Conservation (phyloP, 2,113 vertebrate genomes). For the Siphamia tubifer region DNA sequence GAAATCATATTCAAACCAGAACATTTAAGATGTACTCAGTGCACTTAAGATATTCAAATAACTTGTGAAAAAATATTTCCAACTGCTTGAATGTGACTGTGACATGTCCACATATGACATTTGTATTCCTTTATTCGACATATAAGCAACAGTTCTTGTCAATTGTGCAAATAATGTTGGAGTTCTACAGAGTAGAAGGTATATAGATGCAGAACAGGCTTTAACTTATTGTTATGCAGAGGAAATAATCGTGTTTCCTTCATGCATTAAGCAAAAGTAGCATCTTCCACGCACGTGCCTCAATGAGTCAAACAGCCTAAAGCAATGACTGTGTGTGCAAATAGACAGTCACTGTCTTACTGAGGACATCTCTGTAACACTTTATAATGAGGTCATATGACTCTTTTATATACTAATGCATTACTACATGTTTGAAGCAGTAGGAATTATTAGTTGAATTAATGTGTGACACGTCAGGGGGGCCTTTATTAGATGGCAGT, state of each 20-base stretch:
- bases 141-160: background rate
- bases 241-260: background rate
- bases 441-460: too few relatives aligned
- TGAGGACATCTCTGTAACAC: background rate
- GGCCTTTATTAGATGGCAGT: too few relatives aligned
- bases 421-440: too few relatives aligned
- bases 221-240: background rate
- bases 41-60: too few relatives aligned
- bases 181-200: background rate
- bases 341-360: background rate
- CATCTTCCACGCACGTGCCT: background rate
- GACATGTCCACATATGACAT: too few relatives aligned
- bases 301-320: conserved; percentile 23
- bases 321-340: background rate
- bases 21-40: too few relatives aligned
- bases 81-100: too few relatives aligned
- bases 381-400: conserved; percentile 6
- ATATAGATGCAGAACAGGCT: background rate
- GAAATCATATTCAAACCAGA: too few relatives aligned
- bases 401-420: conserved; percentile 1
- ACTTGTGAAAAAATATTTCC: too few relatives aligned
- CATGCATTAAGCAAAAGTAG: background rate
- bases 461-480: too few relatives aligned
- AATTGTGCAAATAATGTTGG: background rate
- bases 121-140: too few relatives aligned